These are phyloP conservation scores for Stenoptilia bipunctidactyla DNA, from an alignment of 2,888 invertebrate genomes.

Conservation along the genomic window DNA sequence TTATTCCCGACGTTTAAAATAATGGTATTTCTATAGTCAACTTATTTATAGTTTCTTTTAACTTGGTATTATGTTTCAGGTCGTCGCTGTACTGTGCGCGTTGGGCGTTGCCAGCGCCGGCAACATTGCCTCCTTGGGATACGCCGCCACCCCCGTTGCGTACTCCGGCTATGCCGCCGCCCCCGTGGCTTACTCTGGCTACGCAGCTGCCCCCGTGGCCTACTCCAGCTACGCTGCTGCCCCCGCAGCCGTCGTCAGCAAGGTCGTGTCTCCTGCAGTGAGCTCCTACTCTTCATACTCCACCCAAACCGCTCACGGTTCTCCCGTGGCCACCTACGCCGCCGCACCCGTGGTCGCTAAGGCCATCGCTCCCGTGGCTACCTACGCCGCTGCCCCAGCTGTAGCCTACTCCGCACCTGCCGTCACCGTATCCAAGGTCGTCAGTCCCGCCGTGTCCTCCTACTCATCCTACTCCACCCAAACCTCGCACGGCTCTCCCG, in stretches of 20 bases:
- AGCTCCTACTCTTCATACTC: slow-evolving; percentile 31
- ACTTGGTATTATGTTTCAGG: slow-evolving; percentile 38
- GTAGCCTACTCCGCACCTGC: slow-evolving; percentile 28
- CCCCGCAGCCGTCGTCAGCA: slow-evolving; percentile 28
- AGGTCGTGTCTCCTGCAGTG: slow-evolving; percentile 23
- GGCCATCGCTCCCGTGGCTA: slow-evolving; percentile 56
- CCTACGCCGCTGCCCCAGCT: slow-evolving; percentile 27
- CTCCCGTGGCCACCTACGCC: slow-evolving; percentile 30
- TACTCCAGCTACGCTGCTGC: slow-evolving; percentile 59
- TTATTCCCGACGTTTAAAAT: too few relatives aligned
- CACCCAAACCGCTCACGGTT: slow-evolving; percentile 29
- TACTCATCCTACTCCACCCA: slow-evolving; percentile 23
- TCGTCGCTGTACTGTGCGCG: slow-evolving; percentile 71
- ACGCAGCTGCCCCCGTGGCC: slow-evolving; percentile 35
- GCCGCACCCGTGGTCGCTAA: slow-evolving; percentile 27
- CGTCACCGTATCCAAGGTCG: slow-evolving; percentile 19
- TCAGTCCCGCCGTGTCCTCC: slow-evolving; percentile 26
- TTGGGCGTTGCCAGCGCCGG: slow-evolving; percentile 73
- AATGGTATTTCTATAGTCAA: too few relatives aligned
- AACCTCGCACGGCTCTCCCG: slow-evolving; percentile 26
- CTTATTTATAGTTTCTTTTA: too few relatives aligned
- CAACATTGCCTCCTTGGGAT: slow-evolving; percentile 37
- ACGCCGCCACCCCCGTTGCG: too few relatives aligned
- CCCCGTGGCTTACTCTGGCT: slow-evolving; percentile 31
- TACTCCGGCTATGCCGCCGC: slow-evolving; percentile 17